phyloP scores from a whole-genome alignment of 2,113 vertebrate species.

The Sprattus sprattus region DNA sequence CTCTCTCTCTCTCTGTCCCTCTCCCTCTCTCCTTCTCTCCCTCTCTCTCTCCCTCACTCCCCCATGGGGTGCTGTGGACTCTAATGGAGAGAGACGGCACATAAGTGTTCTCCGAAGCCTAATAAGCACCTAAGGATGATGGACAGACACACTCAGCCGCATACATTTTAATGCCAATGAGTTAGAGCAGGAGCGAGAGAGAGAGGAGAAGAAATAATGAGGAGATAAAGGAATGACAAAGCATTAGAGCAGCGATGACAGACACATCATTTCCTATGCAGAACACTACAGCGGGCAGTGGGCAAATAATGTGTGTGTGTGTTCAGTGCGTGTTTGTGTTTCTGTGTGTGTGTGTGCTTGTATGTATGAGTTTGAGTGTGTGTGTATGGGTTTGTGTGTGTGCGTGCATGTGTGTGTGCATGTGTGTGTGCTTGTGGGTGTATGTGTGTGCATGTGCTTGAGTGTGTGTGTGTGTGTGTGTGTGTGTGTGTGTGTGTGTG shows the following conservation, averaged over 20 bases:
- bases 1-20: background rate
- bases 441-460: background rate
- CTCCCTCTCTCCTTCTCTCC: background rate
- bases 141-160: background rate
- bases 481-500: background rate
- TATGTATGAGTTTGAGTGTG: background rate
- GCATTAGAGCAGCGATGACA: background rate
- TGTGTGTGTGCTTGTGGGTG: background rate
- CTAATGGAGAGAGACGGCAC: background rate
- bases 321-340: background rate
- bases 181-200: background rate
- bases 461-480: background rate
- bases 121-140: constrained; percentile 10
- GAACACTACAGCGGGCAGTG: no score
- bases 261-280: no score
- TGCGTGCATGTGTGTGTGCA: background rate
- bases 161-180: background rate
- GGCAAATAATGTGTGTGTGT: background rate
- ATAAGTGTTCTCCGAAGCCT: background rate
- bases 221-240: background rate
- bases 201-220: background rate
- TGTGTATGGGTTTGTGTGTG: background rate
- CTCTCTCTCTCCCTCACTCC: background rate
- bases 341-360: background rate
- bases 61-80: background rate